phyloP scores from a whole-genome alignment of 1,140 invertebrate species.

The Calosoma granatense region DNA sequence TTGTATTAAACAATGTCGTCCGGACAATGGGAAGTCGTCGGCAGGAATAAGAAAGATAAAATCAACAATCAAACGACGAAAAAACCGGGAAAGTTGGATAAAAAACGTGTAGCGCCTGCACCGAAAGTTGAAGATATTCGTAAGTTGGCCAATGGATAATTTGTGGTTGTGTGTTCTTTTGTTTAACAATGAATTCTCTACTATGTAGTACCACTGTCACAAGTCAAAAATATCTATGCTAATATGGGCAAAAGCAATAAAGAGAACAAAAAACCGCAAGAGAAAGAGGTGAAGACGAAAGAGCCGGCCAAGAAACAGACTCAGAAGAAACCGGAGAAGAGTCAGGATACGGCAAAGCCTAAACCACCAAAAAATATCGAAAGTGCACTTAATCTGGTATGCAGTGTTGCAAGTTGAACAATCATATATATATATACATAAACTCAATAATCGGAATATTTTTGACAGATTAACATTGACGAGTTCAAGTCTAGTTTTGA shows the following conservation, averaged over 20 bases:
- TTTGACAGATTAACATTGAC: constrained; percentile 43
- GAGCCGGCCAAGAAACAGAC: constrained; percentile 33
- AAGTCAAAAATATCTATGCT: constrained; percentile 27
- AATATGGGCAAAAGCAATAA: constrained; percentile 27
- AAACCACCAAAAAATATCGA: constrained; percentile 57
- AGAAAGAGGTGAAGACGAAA: constrained; percentile 33
- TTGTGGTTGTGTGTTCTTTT: no score
- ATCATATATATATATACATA: constrained; percentile 11
- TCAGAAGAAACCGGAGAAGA: constrained; percentile 37
- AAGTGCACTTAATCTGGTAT: constrained; percentile 50
- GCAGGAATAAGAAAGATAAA: constrained; percentile 58
- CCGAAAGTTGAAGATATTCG: constrained; percentile 54
- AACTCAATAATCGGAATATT: constrained; percentile 19
- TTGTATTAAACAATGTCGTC: constrained; percentile 41
- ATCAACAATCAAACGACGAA: constrained; percentile 40
- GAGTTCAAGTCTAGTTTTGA: constrained; percentile 43
- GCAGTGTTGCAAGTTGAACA: no score
- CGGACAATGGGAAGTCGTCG: constrained; percentile 68
- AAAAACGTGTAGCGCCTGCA: constrained; percentile 33
- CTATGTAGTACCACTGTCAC: constrained; percentile 25
- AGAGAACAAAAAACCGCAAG: constrained; percentile 35
- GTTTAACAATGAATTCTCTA: constrained; percentile 10
- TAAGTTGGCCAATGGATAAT: constrained; percentile 32
- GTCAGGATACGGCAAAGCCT: constrained; percentile 38
- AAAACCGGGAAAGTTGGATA: constrained; percentile 45